Base-by-base conservation (phyloP, 2,113 vertebrate genomes). In the Cynopterus brachyotis region DNA sequence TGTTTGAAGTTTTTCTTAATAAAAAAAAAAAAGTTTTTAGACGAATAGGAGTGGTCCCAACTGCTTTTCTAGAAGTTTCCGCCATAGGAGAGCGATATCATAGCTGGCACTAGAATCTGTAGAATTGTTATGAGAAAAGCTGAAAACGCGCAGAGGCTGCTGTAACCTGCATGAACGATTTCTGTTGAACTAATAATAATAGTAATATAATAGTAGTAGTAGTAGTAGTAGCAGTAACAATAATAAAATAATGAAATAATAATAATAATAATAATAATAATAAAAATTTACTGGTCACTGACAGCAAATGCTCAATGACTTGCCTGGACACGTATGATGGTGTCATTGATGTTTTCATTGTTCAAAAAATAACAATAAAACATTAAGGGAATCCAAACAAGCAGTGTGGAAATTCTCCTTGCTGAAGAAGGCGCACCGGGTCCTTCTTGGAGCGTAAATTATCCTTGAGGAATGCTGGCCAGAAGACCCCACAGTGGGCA, bases 1-100 rank as follows among this genome's bases (percentile, higher is more conserved):
- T 42, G 37, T 15, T 62, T 62, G 80, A 79, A 28, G 78, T 42
- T 66, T 95, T 85, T 60, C 37, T 37, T 26, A 80, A 32, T 72
- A 5, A 15, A 50, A 50, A 50, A 67, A 95, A 45, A 53, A 13
- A 9, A 5, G 86, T 40, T 78, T 82, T 82, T 62, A 67, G n/a
- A 62, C 57, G 32, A 20, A 47, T 80, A 95, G 37, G 17, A 20
- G 62, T 47, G 6, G 5, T 59, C 7, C n/a, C 30, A 26, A 26
- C 47, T 45, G 17, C 24, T 70, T 86, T 93, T 60, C 40, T 37
- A 62, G 50, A 72, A 75, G 42, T 16, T 57, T 90, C 40, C 47
- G 66, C 24, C 3, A 13, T 24, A 47, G 55, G 64, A 79, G 42
- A 93, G 57, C 16, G 6, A 12, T 47, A 20, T 40, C 20, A 5